phyloP scores from a whole-genome alignment of 2,797 vertebrate genomes.

The Pangasius djambal region DNA sequence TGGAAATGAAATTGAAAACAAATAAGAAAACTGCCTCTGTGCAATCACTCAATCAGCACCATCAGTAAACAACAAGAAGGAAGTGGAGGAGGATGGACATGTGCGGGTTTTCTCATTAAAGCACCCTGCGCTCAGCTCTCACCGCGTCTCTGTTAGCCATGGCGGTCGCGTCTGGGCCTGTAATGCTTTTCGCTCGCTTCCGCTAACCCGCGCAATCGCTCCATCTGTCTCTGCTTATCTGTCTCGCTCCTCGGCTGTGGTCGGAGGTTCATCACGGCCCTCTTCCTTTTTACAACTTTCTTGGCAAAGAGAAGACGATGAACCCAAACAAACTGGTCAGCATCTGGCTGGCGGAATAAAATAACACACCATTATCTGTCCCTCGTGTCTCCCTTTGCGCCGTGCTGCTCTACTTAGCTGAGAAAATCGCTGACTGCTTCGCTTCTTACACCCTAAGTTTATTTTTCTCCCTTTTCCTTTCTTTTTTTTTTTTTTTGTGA shows the following conservation, averaged over 20 bases:
- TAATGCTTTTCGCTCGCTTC: background rate
- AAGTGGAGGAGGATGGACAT: background rate
- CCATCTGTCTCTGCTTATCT: background rate
- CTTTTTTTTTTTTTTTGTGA: background rate
- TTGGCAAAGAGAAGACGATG: slow-evolving; percentile 67
- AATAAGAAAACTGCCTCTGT: background rate
- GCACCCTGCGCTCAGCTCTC: background rate
- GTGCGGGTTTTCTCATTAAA: background rate
- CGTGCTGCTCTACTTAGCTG: slow-evolving; percentile 60
- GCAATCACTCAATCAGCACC: background rate
- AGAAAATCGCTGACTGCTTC: slow-evolving; percentile 67
- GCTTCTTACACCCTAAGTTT: slow-evolving; percentile 53
- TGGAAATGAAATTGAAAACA: slow-evolving; percentile 5
- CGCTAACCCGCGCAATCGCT: background rate
- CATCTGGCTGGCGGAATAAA: slow-evolving; percentile 68
- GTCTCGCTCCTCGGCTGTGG: slow-evolving; percentile 20
- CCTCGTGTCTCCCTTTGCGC: slow-evolving; percentile 65
- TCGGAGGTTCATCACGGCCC: slow-evolving; percentile 67
- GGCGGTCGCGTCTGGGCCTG: background rate
- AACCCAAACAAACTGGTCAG: slow-evolving; percentile 72
- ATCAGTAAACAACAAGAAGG: background rate
- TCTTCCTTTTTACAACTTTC: slow-evolving; percentile 54
- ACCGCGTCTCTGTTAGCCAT: background rate
- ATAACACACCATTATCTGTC: slow-evolving; percentile 67
- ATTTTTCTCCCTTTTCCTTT: slow-evolving; percentile 31